phyloP scores from a whole-genome alignment of 2,113 vertebrate genomes.

The Eurystomus gularis region DNA sequence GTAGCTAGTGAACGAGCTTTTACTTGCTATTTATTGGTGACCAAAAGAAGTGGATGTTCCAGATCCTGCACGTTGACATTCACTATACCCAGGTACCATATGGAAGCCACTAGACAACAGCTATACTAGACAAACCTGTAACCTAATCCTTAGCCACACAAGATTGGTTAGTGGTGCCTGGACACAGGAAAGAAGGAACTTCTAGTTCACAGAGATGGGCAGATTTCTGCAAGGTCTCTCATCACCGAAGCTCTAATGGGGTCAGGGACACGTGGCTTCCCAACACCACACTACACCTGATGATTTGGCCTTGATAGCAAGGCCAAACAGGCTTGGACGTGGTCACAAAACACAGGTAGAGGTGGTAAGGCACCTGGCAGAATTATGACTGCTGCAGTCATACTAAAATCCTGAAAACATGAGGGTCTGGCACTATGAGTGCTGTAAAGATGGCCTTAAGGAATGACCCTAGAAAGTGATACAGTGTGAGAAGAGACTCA shows the following conservation, averaged over 20 bases:
- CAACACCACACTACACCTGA: neutral
- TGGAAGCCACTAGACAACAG: neutral
- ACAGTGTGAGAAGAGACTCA: neutral
- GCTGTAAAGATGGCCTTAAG: neutral
- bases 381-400: neutral
- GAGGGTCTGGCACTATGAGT: neutral
- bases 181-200: neutral
- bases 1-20: neutral
- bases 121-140: neutral
- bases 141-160: neutral
- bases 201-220: neutral
- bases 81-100: neutral
- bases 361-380: neutral
- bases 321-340: neutral
- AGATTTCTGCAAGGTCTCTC: neutral
- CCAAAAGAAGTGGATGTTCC: neutral
- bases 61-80: neutral
- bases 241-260: fast-evolving
- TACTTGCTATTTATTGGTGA: neutral
- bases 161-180: neutral
- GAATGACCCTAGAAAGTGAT: neutral
- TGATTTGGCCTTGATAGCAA: neutral
- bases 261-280: neutral
- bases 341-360: neutral
- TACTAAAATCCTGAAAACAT: neutral